Evolutionary conservation across 2,888 invertebrate species (phyloP).

Genomic region (Cremastinae sp.): DNA sequence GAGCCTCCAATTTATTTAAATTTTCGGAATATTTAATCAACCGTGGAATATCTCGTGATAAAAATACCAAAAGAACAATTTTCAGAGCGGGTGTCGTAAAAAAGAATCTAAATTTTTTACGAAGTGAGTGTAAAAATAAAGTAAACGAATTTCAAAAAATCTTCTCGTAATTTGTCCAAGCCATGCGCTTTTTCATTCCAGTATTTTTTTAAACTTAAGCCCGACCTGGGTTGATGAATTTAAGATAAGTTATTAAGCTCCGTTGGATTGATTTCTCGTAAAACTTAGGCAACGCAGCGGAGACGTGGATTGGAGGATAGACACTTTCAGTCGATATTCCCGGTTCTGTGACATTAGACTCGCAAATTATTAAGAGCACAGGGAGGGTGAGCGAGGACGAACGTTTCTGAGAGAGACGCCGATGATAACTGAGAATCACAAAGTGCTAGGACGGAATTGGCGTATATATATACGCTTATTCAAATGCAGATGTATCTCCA

Average conservation of each 20-base stretch:
- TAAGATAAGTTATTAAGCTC: not conserved
- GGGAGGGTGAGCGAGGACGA: slow-evolving; percentile 63
- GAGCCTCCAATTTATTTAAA: too few species aligned
- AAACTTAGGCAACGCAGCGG: not conserved
- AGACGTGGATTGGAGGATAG: not conserved
- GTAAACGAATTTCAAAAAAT: too few species aligned
- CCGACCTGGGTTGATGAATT: slow-evolving; percentile 1
- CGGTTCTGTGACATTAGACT: slow-evolving; percentile 74
- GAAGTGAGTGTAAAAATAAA: too few species aligned
- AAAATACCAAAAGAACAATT: not conserved
- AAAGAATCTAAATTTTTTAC: too few species aligned
- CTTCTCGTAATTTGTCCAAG: not conserved
- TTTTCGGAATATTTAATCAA: too few species aligned
- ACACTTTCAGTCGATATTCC: slow-evolving; percentile 47
- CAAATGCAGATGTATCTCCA: too few species aligned
- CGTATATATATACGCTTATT: not conserved
- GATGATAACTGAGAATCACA: slow-evolving; percentile 10
- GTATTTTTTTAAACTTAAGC: not conserved
- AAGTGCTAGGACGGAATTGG: slow-evolving; percentile 26
- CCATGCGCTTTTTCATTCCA: not conserved
- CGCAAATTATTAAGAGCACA: slow-evolving; percentile 79
- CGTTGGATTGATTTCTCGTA: slow-evolving; percentile 1
- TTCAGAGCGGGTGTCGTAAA: not conserved
- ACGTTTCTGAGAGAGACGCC: slow-evolving; percentile 34
- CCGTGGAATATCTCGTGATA: not conserved